Conservation (phyloP, 2,797 vertebrate genomes). For the Chloroceryle amazona region DNA sequence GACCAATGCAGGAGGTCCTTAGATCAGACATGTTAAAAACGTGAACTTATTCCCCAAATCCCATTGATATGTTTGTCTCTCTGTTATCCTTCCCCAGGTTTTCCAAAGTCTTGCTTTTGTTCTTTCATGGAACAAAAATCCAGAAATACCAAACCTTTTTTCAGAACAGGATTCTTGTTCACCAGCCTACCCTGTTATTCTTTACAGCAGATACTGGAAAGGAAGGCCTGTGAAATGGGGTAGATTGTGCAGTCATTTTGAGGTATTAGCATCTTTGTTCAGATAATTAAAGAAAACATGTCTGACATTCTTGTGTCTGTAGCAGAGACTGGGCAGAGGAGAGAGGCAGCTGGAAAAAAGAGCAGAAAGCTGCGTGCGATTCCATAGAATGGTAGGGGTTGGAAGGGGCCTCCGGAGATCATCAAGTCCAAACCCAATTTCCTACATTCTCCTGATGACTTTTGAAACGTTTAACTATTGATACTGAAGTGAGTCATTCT, state of each 20-base stretch:
- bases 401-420: too few relatives aligned
- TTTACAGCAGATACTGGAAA: background rate
- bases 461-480: rapidly evolving
- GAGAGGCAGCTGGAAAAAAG: background rate
- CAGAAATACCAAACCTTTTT: background rate
- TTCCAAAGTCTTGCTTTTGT: background rate
- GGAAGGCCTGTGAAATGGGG: background rate
- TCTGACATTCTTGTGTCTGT: background rate
- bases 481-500: background rate
- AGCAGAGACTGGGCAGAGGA: background rate
- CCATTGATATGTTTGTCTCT: background rate
- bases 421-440: background rate
- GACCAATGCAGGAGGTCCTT: background rate
- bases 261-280: background rate
- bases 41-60: background rate
- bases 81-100: background rate
- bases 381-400: too few relatives aligned
- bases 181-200: background rate
- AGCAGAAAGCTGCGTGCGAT: background rate
- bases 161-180: background rate
- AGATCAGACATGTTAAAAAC: background rate
- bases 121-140: background rate
- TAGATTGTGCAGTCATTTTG: background rate
- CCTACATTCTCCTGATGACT: background rate
- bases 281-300: background rate